phyloP scores from a whole-genome alignment of 2,113 vertebrate species.

The Toxotes chatareus region DNA sequence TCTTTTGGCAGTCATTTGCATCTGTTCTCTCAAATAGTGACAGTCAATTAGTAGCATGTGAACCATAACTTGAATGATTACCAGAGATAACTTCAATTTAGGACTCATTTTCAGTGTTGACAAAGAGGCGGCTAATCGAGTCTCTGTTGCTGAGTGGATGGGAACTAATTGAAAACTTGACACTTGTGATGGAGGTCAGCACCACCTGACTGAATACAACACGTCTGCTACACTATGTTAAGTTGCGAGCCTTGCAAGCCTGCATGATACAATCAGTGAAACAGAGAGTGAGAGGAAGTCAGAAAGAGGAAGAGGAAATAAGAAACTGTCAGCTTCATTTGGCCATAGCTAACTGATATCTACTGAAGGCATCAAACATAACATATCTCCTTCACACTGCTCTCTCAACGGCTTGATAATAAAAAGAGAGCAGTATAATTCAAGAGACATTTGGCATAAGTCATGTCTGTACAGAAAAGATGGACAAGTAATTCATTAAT shows the following conservation, averaged over 20 bases:
- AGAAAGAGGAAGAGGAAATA: not conserved
- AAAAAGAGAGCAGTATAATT: not conserved
- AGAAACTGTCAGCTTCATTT: not conserved
- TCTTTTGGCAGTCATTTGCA: constrained; percentile 48
- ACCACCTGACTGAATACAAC: not conserved
- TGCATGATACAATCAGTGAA: not conserved
- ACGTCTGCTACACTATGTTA: not conserved
- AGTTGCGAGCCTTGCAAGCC: not conserved
- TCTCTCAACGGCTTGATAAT: not conserved
- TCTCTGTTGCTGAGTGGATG: constrained; percentile 17
- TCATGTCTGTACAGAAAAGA: not conserved
- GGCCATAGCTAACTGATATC: not conserved
- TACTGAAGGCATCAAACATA: not conserved
- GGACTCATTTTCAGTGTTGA: constrained; percentile 50
- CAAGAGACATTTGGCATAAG: not conserved
- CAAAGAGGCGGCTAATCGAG: constrained; percentile 33
- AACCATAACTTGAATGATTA: constrained; percentile 48
- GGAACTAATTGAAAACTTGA: constrained; percentile 40
- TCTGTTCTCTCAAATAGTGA: constrained; percentile 56
- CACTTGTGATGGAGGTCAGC: not conserved
- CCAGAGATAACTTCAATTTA: constrained; percentile 51
- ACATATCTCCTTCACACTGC: not conserved
- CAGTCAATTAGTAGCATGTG: constrained; percentile 61
- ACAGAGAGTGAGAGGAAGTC: not conserved
- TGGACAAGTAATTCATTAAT: no score